Base-by-base conservation (phyloP, 2,888 invertebrate genomes). In the Muscina levida region DNA sequence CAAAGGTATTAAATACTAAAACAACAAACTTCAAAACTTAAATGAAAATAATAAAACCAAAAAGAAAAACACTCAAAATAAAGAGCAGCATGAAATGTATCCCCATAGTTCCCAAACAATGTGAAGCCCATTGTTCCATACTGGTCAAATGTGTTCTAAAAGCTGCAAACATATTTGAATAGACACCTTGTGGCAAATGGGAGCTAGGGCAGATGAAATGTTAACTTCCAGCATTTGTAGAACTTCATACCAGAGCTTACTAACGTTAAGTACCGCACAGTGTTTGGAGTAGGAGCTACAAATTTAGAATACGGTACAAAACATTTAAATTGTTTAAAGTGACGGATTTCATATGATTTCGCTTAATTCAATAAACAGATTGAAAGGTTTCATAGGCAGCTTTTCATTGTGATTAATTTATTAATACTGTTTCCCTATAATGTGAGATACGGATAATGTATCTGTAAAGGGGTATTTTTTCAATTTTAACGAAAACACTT, bases 1-100 rank as follows among this genome's bases (percentile, higher is more conserved):
- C 15, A 37, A 42, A 19, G 44, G 10, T 51, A 68, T 15, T 22
- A 67, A 42, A 37, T 62, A 13, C 11, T 51, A 22, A 19, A 46
- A 26, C 10, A 37, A 26, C 56, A 51, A 51, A 17, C n/a, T n/a
- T n/a, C n/a, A n/a, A n/a, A n/a, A n/a, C n/a, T n/a, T n/a, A n/a
- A n/a, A 46, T 17, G n/a, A 46, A n/a, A 46, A 8, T 8, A 2
- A n/a, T 37, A 11, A 13, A 13, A 39, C 19, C n/a, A 39, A n/a
- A 46, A 48, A 66, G 15, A 66, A 37, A 26, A 66, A 26, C 65
- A 48, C 10, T 15, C 19, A 26, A 53, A 53, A 37, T 67, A 26
- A 31, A 66, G 48, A 17, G 15, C 46, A 48, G 48, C 48, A 67
- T 4, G 24, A 15, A 31, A 26, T 26, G 51, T 37, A 37, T 19